Conservation (phyloP, 1,140 invertebrate species). For the Aphelenchoides besseyi region DNA sequence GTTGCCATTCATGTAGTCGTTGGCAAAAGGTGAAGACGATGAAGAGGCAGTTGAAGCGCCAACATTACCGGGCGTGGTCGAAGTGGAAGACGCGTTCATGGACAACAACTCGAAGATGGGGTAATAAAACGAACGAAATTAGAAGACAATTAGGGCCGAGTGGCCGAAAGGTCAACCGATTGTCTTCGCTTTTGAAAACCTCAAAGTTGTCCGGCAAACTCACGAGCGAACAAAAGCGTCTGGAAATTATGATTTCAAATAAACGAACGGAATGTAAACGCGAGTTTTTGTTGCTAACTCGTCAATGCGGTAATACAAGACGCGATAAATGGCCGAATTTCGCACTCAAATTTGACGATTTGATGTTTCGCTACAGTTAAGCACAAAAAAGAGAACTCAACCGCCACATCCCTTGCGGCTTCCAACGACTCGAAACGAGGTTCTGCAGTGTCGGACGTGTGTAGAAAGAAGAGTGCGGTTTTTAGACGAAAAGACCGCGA, state of each 20-base stretch:
- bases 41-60: conserved; percentile 16
- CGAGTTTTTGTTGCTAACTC: background rate
- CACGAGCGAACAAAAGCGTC: background rate
- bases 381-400: background rate
- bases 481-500: background rate
- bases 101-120: background rate
- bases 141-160: conserved; percentile 1
- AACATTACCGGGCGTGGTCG: conserved; percentile 12
- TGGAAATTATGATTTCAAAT: conserved; percentile 2
- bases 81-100: conserved; percentile 18
- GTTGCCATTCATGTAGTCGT: conserved; percentile 19
- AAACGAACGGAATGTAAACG: background rate
- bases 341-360: background rate
- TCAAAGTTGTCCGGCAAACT: too few species aligned
- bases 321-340: background rate
- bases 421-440: conserved; percentile 1
- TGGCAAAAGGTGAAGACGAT: background rate
- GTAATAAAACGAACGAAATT: background rate
- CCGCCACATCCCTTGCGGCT: conserved; percentile 1
- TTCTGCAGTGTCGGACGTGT: background rate
- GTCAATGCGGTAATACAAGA: background rate
- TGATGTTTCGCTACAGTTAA: background rate
- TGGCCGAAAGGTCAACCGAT: background rate
- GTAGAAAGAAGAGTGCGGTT: background rate
- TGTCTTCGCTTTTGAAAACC: too few species aligned